These are phyloP conservation scores for Andrena bucephala DNA, from an alignment of 2,888 invertebrate genomes.

Conservation along the genomic window DNA sequence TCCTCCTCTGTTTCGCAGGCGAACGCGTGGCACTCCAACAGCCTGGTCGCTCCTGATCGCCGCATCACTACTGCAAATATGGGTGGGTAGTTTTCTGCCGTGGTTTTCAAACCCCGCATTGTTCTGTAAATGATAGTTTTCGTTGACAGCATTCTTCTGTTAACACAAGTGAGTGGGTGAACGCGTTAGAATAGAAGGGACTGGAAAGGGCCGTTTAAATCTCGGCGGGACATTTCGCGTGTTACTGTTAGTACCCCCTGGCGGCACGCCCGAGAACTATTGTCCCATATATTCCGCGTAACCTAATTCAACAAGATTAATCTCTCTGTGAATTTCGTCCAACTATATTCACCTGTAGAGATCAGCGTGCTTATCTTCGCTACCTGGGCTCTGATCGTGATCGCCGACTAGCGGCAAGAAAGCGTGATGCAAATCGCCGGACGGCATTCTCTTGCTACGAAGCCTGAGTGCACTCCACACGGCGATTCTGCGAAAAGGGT, in stretches of 20 bases:
- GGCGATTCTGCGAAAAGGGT: constrained; percentile 95
- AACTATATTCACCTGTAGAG: constrained; percentile 80
- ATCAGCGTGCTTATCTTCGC: constrained; percentile 87
- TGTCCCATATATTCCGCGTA: not conserved
- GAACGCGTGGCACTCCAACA: constrained; percentile 96
- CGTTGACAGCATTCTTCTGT: not conserved
- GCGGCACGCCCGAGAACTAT: too few species aligned
- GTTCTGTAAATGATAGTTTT: constrained; percentile 74
- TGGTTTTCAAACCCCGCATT: constrained; percentile 80
- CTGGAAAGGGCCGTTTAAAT: too few species aligned
- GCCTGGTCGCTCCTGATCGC: constrained; percentile 90
- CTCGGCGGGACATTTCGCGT: too few species aligned
- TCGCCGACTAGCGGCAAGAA: constrained; percentile 90
- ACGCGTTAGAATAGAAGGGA: too few species aligned
- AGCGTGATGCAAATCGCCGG: constrained; percentile 88
- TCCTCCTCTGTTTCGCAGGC: constrained; percentile 96
- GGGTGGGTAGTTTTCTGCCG: constrained; percentile 89
- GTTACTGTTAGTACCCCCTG: too few species aligned
- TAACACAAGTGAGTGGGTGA: not conserved
- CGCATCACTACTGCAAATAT: constrained; percentile 97
- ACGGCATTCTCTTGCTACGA: constrained; percentile 69
- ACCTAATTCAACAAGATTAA: not conserved
- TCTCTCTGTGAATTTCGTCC: constrained; percentile 33
- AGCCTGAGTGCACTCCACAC: constrained; percentile 97
- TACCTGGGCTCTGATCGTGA: constrained; percentile 83